Evolutionary conservation across 2,888 invertebrate species (phyloP).

Genomic region (Yponomeuta malinellus): DNA sequence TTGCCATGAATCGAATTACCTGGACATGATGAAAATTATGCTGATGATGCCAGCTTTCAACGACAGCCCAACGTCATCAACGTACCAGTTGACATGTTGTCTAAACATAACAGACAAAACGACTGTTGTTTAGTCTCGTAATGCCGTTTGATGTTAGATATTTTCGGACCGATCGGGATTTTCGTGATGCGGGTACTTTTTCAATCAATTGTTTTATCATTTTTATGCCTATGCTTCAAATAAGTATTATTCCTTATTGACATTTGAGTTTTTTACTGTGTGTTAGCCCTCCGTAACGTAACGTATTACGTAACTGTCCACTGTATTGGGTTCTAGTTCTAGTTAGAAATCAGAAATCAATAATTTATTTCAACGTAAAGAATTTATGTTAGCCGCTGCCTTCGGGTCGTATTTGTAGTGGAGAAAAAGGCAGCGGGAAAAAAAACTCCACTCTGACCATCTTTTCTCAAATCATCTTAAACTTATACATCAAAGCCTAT

Average conservation of each 20-base stretch:
- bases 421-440: too few relatives aligned
- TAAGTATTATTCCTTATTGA: background rate
- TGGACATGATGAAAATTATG: background rate
- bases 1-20: background rate
- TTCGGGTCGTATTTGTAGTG: too few relatives aligned
- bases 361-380: too few relatives aligned
- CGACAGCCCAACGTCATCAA: constrained; percentile 3
- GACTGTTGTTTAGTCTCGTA: constrained; percentile 8
- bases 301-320: too few relatives aligned
- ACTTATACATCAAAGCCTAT: too few relatives aligned
- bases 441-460: too few relatives aligned
- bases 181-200: background rate
- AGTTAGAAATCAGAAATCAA: too few relatives aligned
- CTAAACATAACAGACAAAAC: constrained; percentile 7
- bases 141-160: constrained; percentile 5
- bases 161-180: background rate
- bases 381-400: too few relatives aligned
- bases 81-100: background rate
- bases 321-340: too few relatives aligned
- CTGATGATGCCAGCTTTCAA: background rate
- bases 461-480: too few relatives aligned
- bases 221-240: background rate
- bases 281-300: too few relatives aligned
- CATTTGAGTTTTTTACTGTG: background rate
- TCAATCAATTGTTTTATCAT: background rate